Evolutionary conservation across 64 coral and sea anemone genomes (phyloP).

Genomic region (Montipora cactus): DNA sequence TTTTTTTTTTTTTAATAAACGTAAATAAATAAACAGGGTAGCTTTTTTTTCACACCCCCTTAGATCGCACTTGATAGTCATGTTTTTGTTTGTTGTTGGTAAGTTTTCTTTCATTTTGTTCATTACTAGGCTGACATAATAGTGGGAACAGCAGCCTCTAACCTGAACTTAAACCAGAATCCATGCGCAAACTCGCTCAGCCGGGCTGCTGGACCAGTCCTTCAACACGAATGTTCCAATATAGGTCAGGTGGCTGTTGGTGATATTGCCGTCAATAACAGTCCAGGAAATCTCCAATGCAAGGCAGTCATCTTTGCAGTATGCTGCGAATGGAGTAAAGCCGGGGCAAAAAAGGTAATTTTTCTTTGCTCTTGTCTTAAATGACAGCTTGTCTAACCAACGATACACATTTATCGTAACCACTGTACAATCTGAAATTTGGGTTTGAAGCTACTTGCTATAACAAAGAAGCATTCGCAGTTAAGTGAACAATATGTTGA

Average conservation of each 20-base stretch:
- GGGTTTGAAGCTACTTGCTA: no score
- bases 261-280: constrained; percentile 24
- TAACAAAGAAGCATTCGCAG: no score
- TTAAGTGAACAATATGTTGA: no score
- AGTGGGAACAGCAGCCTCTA: constrained; percentile 52
- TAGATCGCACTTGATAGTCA: background rate
- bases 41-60: background rate
- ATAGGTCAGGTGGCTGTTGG: constrained; percentile 27
- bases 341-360: constrained; percentile 31
- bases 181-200: constrained; percentile 50
- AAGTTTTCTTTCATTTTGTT: background rate
- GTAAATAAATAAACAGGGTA: no score
- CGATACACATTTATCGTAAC: no score
- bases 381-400: no score
- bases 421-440: no score
- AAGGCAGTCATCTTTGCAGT: constrained; percentile 53
- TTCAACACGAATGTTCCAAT: constrained; percentile 32
- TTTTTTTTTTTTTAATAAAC: no score
- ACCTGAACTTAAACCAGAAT: constrained; percentile 50
- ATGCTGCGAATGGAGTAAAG: constrained; percentile 33
- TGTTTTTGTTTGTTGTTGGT: background rate
- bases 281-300: constrained; percentile 39
- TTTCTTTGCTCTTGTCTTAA: no score
- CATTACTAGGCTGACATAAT: constrained; percentile 51
- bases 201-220: constrained; percentile 27